Evolutionary conservation across 2,888 invertebrate genomes (phyloP).

Genomic region (Lissonota sp.): DNA sequence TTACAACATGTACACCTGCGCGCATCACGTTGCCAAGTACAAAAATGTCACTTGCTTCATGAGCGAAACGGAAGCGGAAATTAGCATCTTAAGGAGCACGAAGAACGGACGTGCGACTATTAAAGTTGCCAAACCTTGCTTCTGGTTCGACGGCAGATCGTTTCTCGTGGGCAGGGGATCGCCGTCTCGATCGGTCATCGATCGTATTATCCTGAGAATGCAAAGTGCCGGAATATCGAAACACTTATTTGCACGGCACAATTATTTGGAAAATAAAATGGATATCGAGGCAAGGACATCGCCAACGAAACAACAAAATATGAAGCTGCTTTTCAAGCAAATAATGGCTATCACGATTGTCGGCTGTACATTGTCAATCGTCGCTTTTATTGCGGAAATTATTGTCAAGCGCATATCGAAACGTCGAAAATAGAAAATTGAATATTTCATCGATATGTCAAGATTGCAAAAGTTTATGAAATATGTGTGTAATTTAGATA

Average conservation of each 20-base stretch:
- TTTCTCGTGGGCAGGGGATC: slow-evolving; percentile 47
- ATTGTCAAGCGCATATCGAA: not conserved
- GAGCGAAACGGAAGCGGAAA: slow-evolving; percentile 32
- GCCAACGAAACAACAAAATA: not conserved
- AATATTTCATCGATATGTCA: no score
- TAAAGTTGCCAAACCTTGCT: slow-evolving; percentile 43
- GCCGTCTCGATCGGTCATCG: slow-evolving; percentile 18
- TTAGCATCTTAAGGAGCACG: not conserved
- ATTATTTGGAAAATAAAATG: slow-evolving; percentile 7
- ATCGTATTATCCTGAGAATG: not conserved
- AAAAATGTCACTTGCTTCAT: slow-evolving; percentile 55
- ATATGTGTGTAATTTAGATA: no score
- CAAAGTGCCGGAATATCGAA: slow-evolving; percentile 4
- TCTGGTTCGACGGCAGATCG: slow-evolving; percentile 41
- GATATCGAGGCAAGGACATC: not conserved
- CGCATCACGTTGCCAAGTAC: slow-evolving; percentile 7
- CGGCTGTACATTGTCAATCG: not conserved
- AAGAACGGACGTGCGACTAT: not conserved
- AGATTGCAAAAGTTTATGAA: no score
- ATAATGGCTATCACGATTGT: not conserved
- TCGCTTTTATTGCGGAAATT: slow-evolving; percentile 1
- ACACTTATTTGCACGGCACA: slow-evolving; percentile 18
- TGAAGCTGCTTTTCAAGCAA: not conserved
- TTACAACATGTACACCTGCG: slow-evolving; percentile 17
- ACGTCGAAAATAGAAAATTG: no score